Evolutionary conservation across 2,797 vertebrate species (phyloP), one percentile per base, ranked within the genome.

Genomic region (Sciaenops ocellatus): DNA sequence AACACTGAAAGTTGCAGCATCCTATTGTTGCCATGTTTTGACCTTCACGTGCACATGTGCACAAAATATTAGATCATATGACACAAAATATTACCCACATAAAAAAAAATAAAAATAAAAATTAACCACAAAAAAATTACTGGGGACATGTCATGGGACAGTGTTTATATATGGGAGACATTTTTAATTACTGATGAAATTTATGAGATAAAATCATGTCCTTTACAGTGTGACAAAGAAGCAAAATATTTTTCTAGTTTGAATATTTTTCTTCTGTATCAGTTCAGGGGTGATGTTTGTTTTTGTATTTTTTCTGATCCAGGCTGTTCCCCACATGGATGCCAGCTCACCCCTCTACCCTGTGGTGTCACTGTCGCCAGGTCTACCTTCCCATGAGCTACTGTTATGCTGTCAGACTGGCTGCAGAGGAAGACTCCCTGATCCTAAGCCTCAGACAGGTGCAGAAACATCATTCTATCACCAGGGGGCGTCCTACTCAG

Each of bases 351-450:
- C 98, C 98, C 0, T 98, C 97, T 5, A 96, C 95, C 0, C 91
- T 99, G 59, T 99, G 98, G 98, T 99, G 98, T 83, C 98, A 99
- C 93, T 99, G 98, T 76, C 96, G 98, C 15, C 98, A 99, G 92
- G 97, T 99, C 34, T 99, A 99, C 85, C 95, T 99, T 30, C 97
- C 98, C 24, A 99, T 99, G 98, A 98, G 97, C 92, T 99, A 97
- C 93, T 99, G 98, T 76, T 99, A 99, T 0, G 97, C 97, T 3
- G 93, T 86, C 26, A 93, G 97, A 30, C 94, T 99, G 42, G 78
- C 86, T 0, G 97, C 97, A 0, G 75, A 94, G 0, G 97, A 97
- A 81, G 98, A 99, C 2, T 81, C 94, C 0, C 94, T 99, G 6
- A 76, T 99, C 52, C 93, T 85, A 82, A 98, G 96, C 91, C 95